Base-by-base conservation (phyloP, 2,113 vertebrate genomes). In the Ovis canadensis region DNA sequence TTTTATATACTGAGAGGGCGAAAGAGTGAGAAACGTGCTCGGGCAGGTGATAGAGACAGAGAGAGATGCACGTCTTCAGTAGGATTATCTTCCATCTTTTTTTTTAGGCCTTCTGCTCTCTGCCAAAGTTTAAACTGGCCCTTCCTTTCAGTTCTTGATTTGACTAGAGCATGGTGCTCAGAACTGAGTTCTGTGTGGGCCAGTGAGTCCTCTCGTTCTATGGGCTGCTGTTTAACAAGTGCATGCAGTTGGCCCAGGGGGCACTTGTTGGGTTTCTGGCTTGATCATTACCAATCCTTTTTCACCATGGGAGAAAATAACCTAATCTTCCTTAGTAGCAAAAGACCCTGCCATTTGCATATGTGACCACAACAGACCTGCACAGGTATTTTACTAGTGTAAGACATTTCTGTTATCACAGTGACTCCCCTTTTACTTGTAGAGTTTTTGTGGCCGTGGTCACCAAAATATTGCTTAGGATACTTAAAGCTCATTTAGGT, bases 191-290 rank as follows among this genome's bases (percentile, higher is more conserved):
- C 52, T 91, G 3, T 96, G 45, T 92, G 40, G 71, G 48, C 45
- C 82, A 77, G 9, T 80, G 50, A 93, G 83, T 92, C 55, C 71
- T 89, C 83, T 55, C 77, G 54, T 89, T 95, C 90, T 83, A 48
- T 40, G 2, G 31, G 48, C 92, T 96, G 62, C 87, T 97, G 87
- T 93, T 96, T 91, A 93, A 77, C n/a, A 97, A 96, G 92, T 81
- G 5, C 40, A 77, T 92, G n/a, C 90, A 94, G 84, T 90, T 96
- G 54, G 45, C 90, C 29, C 29, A 31, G 78, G n/a, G 15, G 48
- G 31, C 92, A 96, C 64, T 90, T 98, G 62, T 95, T 93, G 40
- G 8, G 17, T 59, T 78, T 96, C 74, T 62, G 71, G 25, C 78
- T 93, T 95, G 33, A 45, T 78, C 12, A 60, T 95, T 93, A 83